phyloP scores from a whole-genome alignment of 2,113 vertebrate species.

The Lota lota region DNA sequence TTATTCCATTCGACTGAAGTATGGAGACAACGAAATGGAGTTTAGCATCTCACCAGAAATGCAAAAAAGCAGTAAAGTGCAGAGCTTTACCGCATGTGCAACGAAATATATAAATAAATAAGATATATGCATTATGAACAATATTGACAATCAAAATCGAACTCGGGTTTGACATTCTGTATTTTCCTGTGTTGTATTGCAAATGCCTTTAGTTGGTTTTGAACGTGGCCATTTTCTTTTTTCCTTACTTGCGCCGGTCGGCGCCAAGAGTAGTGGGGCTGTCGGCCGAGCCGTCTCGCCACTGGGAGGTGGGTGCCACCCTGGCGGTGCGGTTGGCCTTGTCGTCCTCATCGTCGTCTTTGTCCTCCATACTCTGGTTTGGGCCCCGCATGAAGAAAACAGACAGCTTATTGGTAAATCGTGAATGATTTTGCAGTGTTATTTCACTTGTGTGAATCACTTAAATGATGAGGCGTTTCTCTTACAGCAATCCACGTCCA shows the following conservation, averaged over 20 bases:
- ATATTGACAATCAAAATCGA: too few relatives aligned
- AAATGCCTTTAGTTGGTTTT: background rate
- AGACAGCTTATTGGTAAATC: background rate
- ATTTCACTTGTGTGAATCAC: background rate
- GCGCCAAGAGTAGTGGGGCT: slow-evolving; percentile 63
- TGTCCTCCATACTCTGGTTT: slow-evolving; percentile 64
- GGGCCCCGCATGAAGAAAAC: background rate
- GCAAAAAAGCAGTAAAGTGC: background rate
- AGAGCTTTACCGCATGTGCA: background rate
- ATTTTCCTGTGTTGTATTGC: background rate
- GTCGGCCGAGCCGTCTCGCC: slow-evolving; percentile 56
- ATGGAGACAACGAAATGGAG: too few relatives aligned
- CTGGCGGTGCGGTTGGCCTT: slow-evolving; percentile 77
- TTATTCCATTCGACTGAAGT: too few relatives aligned
- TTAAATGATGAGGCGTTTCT: too few relatives aligned
- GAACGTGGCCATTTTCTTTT: background rate
- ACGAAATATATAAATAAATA: background rate
- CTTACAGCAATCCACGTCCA: too few relatives aligned
- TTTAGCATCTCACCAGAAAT: background rate
- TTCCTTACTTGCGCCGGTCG: slow-evolving; percentile 70
- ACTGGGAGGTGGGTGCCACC: slow-evolving; percentile 77
- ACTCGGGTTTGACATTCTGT: too few relatives aligned
- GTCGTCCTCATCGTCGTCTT: slow-evolving; percentile 67
- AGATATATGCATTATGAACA: too few relatives aligned
- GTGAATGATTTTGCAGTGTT: background rate